phyloP scores from a whole-genome alignment of 2,113 vertebrate genomes.

The Monopterus albus region DNA sequence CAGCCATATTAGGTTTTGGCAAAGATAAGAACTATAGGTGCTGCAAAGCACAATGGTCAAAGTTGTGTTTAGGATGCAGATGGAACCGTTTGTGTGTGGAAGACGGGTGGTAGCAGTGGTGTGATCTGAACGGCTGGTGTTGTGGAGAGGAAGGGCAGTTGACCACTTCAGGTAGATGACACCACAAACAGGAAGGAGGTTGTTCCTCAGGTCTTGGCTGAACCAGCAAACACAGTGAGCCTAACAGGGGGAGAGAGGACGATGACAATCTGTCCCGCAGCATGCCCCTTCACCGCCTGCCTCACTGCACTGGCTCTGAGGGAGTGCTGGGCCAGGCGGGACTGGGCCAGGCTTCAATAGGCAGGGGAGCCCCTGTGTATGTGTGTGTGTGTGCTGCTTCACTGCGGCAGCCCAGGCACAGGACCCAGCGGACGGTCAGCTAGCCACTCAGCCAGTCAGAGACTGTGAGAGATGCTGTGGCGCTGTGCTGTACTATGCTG shows the following conservation, averaged over 20 bases:
- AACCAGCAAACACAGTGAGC: conserved; percentile 74
- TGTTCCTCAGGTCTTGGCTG: conserved; percentile 79
- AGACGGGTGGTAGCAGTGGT: conserved; percentile 14
- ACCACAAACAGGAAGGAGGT: conserved; percentile 82
- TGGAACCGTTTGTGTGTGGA: conserved; percentile 49
- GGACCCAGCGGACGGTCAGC: conserved; percentile 63
- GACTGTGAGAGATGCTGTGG: conserved; percentile 59
- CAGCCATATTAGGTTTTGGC: neutral
- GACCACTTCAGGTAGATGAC: conserved; percentile 80
- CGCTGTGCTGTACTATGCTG: conserved; percentile 13
- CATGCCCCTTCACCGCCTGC: conserved; percentile 77
- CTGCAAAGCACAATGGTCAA: conserved; percentile 1
- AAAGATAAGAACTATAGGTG: neutral
- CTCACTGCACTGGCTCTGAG: conserved; percentile 73
- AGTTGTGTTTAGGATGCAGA: conserved; percentile 2
- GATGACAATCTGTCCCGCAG: conserved; percentile 85
- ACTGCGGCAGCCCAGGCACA: conserved; percentile 70
- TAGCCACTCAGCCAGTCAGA: conserved; percentile 52
- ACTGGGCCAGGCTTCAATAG: conserved; percentile 59
- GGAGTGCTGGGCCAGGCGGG: conserved; percentile 71
- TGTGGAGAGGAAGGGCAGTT: conserved; percentile 63
- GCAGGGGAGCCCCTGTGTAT: conserved; percentile 44
- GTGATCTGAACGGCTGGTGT: conserved; percentile 41
- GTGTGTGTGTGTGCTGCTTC: conserved; percentile 46
- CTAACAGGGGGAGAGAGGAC: conserved; percentile 75